Conservation (phyloP, 1,140 invertebrate species). For the Drosophila nebulosa region DNA sequence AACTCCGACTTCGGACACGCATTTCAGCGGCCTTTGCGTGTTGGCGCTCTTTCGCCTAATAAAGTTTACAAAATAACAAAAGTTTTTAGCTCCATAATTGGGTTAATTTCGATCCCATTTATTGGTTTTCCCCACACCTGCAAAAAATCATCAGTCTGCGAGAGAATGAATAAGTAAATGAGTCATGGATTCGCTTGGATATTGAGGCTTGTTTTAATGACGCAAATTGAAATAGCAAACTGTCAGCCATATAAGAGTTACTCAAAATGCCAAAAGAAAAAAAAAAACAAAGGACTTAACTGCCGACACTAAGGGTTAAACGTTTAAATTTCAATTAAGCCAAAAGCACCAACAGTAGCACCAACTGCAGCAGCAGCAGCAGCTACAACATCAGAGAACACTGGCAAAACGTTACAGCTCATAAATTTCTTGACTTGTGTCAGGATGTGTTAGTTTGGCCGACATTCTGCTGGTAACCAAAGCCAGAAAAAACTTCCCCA, state of each 20-base stretch:
- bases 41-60: constrained; percentile 18
- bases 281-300: constrained; percentile 43
- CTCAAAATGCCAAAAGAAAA: constrained; percentile 22
- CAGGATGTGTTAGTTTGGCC: constrained; percentile 69
- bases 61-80: constrained; percentile 45
- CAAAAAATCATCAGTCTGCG: neutral
- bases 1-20: constrained; percentile 25
- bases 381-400: constrained; percentile 12
- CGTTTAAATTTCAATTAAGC: constrained; percentile 78
- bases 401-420: constrained; percentile 64
- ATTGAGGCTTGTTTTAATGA: constrained; percentile 10
- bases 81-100: constrained; percentile 57
- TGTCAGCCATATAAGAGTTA: constrained; percentile 42
- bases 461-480: constrained; percentile 58
- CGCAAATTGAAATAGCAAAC: constrained; percentile 55
- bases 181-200: neutral
- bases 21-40: constrained; percentile 47
- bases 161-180: no score
- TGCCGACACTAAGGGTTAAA: constrained; percentile 64
- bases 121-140: constrained; percentile 51
- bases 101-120: constrained; percentile 65
- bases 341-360: constrained; percentile 55
- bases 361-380: no score
- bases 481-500: constrained; percentile 15
- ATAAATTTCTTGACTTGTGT: constrained; percentile 79